Percentiles rank a stretch among this genome's conserved stretches.
These are phyloP conservation scores for Notolepis coatsorum DNA, from an alignment of 2,797 vertebrate genomes.

Conservation along the genomic window DNA sequence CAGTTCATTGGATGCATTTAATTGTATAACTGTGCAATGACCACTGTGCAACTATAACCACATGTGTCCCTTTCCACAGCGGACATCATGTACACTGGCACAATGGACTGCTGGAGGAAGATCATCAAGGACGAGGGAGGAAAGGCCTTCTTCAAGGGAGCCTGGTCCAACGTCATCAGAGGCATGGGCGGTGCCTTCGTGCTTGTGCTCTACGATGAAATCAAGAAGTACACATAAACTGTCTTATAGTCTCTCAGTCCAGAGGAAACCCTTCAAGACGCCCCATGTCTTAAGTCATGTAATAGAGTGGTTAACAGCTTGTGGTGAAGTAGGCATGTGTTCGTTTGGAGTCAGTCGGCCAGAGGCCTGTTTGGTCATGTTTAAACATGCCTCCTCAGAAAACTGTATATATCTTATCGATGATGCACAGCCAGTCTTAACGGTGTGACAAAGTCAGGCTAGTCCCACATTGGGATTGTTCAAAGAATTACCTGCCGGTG, in stretches of 20 bases:
- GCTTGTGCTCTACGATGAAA: conserved; percentile 98
- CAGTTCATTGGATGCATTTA: too few relatives aligned
- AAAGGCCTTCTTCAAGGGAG: conserved; percentile 98
- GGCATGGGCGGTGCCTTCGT: conserved; percentile 99
- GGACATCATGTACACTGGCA: conserved; percentile 99
- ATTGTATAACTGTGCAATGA: too few relatives aligned
- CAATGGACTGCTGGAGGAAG: conserved; percentile 98
- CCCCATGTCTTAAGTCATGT: conserved; percentile 82
- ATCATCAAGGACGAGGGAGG: conserved; percentile 94
- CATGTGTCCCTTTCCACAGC: conserved; percentile 78
- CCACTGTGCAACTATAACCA: not conserved
- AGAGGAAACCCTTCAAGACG: conserved; percentile 67
- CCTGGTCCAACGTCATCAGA: conserved; percentile 98
- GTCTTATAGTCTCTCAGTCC: conserved; percentile 39
- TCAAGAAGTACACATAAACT: conserved; percentile 93
- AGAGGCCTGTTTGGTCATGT: conserved; percentile 16
- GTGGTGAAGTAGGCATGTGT: conserved; percentile 72
- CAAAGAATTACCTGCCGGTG: conserved; percentile 7
- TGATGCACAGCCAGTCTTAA: conserved; percentile 29
- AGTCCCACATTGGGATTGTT: conserved; percentile 35
- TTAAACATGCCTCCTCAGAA: conserved; percentile 41
- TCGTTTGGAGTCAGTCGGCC: conserved; percentile 53
- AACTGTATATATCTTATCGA: conserved; percentile 62
- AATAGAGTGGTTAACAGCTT: conserved; percentile 79
- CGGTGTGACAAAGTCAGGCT: conserved; percentile 38